phyloP scores from a whole-genome alignment of 2,113 vertebrate genomes.

The Arothron firmamentum region DNA sequence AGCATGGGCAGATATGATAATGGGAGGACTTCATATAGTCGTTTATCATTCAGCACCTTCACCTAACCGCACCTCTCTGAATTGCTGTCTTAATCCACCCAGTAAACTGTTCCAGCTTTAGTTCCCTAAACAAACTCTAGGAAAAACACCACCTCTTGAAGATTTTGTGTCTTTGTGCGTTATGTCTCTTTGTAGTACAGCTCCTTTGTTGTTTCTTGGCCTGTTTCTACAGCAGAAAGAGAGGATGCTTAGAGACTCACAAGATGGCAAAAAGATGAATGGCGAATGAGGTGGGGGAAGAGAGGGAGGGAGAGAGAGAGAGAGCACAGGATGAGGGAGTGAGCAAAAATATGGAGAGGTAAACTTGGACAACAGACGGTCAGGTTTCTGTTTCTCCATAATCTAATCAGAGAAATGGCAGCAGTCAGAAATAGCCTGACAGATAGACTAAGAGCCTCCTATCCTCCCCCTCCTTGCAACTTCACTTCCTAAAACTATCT shows the following conservation, averaged over 20 bases:
- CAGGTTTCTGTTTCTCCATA: conserved; percentile 75
- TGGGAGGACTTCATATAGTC: conserved; percentile 59
- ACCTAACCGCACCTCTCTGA: conserved; percentile 44
- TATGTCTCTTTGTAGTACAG: too few relatives aligned
- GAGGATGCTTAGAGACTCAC: conserved; percentile 6
- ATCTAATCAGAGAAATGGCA: conserved; percentile 78
- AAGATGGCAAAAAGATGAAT: conserved; percentile 17
- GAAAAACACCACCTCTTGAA: conserved; percentile 4
- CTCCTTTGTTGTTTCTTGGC: background rate
- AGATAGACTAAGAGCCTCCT: conserved; percentile 74
- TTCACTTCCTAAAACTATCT: conserved; percentile 58
- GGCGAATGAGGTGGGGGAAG: conserved; percentile 18
- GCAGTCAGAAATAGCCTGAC: conserved; percentile 77
- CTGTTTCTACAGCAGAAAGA: conserved; percentile 20
- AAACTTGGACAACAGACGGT: conserved; percentile 64
- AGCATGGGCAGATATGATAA: conserved; percentile 75
- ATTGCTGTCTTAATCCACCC: background rate
- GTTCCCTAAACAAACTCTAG: background rate
- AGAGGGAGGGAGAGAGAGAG: conserved; percentile 4
- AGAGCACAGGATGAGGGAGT: conserved; percentile 6
- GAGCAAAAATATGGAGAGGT: conserved; percentile 48
- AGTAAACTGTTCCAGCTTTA: background rate
- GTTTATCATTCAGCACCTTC: conserved; percentile 69
- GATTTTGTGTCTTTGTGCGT: too few relatives aligned
- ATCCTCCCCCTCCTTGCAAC: conserved; percentile 58